Conservation (phyloP, 2,113 vertebrate species). For the Paradoxurus hermaphroditus region DNA sequence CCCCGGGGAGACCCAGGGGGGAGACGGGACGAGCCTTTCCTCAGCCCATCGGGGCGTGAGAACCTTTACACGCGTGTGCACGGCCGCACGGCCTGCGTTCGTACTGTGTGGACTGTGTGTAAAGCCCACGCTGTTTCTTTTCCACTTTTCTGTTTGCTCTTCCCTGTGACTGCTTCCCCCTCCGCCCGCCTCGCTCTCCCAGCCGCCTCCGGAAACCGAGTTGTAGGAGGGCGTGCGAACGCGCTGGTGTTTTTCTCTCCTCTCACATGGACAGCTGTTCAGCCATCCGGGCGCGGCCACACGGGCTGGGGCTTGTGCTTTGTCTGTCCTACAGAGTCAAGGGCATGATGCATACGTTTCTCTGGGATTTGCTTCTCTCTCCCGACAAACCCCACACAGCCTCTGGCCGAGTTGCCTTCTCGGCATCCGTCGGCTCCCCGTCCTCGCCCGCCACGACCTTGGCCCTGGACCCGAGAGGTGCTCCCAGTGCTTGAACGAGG, state of each 20-base stretch:
- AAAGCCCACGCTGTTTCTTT: not conserved
- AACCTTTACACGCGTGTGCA: not conserved
- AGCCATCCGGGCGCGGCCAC: not conserved
- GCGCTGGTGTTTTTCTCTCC: not conserved
- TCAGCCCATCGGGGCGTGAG: rapidly evolving
- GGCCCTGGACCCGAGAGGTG: rapidly evolving
- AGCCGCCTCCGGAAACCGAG: not conserved
- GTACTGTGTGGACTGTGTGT: rapidly evolving
- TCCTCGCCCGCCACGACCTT: rapidly evolving
- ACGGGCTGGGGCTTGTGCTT: not conserved
- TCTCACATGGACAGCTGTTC: not conserved
- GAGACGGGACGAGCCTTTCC: not conserved
- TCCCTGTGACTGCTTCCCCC: too few relatives aligned
- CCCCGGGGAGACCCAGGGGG: rapidly evolving
- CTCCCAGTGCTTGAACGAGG: not conserved
- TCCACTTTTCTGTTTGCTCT: rapidly evolving
- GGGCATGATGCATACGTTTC: rapidly evolving
- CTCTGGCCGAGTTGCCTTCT: rapidly evolving
- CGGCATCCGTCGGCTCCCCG: rapidly evolving
- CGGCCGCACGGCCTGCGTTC: rapidly evolving
- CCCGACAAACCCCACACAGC: not conserved
- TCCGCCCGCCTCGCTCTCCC: not conserved
- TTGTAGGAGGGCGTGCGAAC: rapidly evolving
- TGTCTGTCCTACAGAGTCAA: too few relatives aligned
- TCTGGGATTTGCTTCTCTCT: not conserved